Conservation (phyloP, 2,113 vertebrate species). For the Desmodus rotundus region DNA sequence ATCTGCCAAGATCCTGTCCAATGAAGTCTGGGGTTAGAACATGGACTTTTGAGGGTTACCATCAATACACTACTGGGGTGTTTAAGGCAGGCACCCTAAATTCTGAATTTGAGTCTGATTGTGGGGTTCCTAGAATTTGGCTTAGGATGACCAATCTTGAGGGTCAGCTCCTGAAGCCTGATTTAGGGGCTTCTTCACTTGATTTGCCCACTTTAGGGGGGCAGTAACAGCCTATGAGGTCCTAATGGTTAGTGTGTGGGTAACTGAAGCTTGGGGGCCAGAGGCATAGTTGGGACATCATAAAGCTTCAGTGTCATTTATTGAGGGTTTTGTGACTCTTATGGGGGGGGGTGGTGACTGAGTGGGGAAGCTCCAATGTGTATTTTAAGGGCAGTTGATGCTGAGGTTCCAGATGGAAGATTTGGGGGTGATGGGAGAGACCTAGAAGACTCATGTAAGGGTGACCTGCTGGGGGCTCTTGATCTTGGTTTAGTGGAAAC, state of each 20-base stretch:
- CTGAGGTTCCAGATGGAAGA: background rate
- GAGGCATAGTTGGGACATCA: background rate
- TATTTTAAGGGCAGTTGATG: background rate
- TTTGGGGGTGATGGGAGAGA: background rate
- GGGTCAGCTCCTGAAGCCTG: background rate
- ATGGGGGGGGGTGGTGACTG: background rate
- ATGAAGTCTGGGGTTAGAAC: background rate
- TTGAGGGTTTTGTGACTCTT: background rate
- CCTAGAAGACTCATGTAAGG: background rate
- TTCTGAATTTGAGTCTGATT: background rate
- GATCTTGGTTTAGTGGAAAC: background rate
- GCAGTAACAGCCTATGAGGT: background rate
- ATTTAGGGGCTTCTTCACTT: background rate
- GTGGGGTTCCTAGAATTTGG: background rate
- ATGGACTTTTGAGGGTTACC: background rate
- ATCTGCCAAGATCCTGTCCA: background rate
- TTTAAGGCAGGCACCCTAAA: background rate
- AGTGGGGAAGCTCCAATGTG: background rate
- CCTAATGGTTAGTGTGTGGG: background rate
- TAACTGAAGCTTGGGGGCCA: background rate
- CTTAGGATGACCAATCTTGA: background rate
- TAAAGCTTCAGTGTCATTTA: background rate
- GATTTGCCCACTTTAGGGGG: background rate
- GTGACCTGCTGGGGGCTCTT: background rate
- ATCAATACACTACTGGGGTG: background rate